Evolutionary conservation across 2,797 vertebrate genomes (phyloP).

Genomic region (Nannoperca australis): DNA sequence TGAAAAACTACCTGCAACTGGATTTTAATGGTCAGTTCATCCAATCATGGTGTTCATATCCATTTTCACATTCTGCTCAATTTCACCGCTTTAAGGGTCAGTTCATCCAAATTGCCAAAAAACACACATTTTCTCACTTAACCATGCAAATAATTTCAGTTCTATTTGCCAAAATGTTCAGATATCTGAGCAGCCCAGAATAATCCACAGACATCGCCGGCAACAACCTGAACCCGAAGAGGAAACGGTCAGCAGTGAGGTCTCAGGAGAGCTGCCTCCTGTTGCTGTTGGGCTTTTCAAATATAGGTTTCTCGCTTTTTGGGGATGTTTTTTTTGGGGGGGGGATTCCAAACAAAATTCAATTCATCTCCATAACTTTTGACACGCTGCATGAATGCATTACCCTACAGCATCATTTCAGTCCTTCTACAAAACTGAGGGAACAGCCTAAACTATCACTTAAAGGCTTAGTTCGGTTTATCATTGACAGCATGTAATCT

Average conservation of each 20-base stretch:
- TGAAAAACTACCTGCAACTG: constrained; percentile 1
- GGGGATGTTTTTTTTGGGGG: no score
- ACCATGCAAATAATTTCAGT: constrained; percentile 51
- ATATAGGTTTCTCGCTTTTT: not conserved
- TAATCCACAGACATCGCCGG: not conserved
- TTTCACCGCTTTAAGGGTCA: constrained; percentile 62
- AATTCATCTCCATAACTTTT: not conserved
- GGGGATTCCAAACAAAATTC: not conserved
- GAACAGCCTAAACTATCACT: not conserved
- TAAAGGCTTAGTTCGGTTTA: not conserved
- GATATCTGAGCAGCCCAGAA: constrained; percentile 4
- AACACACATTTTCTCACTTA: constrained; percentile 60
- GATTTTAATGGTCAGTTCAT: constrained; percentile 39
- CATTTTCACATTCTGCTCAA: constrained; percentile 58
- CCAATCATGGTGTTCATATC: constrained; percentile 33
- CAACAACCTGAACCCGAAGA: not conserved
- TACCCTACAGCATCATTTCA: not conserved
- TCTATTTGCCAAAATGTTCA: constrained; percentile 34
- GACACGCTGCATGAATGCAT: not conserved
- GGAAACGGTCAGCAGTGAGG: not conserved
- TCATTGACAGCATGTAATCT: not conserved
- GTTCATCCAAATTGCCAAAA: constrained; percentile 51
- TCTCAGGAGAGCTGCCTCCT: not conserved
- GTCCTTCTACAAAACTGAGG: not conserved
- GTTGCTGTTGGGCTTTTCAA: not conserved